Evolutionary conservation across 2,888 invertebrate genomes (phyloP).

Genomic region (Rhagophthalmus giganteus): DNA sequence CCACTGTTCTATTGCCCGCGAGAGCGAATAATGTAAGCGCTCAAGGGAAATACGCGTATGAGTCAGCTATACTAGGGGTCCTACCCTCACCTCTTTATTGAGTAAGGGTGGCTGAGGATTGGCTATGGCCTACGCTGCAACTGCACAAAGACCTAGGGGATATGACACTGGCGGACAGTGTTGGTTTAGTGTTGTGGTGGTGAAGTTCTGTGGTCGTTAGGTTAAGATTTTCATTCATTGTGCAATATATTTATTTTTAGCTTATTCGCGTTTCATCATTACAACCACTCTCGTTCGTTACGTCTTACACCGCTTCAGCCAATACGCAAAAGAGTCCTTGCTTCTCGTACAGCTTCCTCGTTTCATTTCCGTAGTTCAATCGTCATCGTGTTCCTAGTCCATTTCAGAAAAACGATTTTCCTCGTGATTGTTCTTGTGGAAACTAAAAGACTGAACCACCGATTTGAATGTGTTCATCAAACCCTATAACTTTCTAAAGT

Average conservation of each 20-base stretch:
- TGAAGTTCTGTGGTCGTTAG: constrained; percentile 56
- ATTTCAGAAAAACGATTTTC: neutral
- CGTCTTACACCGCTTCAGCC: no score
- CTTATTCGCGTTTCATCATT: constrained; percentile 10
- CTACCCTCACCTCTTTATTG: constrained; percentile 45
- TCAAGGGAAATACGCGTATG: constrained; percentile 48
- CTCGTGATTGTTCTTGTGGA: constrained; percentile 17
- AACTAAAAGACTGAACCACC: constrained; percentile 30
- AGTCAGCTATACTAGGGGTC: constrained; percentile 50
- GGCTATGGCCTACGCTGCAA: constrained; percentile 50
- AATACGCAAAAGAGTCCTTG: no score
- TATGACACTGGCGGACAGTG: constrained; percentile 49
- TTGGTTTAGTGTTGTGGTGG: constrained; percentile 56
- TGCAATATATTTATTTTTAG: constrained; percentile 23
- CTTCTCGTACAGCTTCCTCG: no score
- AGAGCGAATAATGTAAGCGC: constrained; percentile 34
- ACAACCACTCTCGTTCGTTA: constrained; percentile 5
- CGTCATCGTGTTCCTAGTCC: neutral
- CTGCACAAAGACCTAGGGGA: constrained; percentile 50
- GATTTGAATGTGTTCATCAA: constrained; percentile 22
- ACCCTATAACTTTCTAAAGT: constrained; percentile 7
- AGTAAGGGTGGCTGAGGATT: constrained; percentile 48
- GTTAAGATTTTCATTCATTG: constrained; percentile 27
- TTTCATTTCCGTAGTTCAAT: neutral
- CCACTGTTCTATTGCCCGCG: constrained; percentile 27